Percentiles rank a stretch among this genome's conserved stretches.
Conservation (phyloP, 2,113 vertebrate genomes). For the Seriola quinqueradiata region DNA sequence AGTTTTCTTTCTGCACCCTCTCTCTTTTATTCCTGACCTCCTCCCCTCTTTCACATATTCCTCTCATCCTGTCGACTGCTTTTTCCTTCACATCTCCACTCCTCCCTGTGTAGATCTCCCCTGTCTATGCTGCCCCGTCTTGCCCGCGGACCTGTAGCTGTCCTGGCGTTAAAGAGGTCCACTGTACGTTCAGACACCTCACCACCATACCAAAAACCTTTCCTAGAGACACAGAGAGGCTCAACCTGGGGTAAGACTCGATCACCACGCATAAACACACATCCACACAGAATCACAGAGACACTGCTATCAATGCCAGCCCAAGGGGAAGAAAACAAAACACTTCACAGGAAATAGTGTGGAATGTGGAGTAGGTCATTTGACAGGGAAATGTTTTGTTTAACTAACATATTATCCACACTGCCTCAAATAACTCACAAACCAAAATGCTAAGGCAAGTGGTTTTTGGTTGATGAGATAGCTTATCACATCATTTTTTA, state of each 20-base stretch:
- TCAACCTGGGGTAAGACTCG: slow-evolving; percentile 84
- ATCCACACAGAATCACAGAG: slow-evolving; percentile 3
- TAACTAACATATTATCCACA: slow-evolving; percentile 12
- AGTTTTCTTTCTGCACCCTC: no score
- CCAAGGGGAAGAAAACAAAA: slow-evolving; percentile 45
- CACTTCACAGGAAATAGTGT: slow-evolving; percentile 43
- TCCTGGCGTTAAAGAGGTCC: slow-evolving; percentile 82
- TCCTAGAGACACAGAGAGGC: slow-evolving; percentile 81
- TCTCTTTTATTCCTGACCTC: background rate
- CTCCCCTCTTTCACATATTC: background rate
- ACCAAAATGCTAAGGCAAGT: slow-evolving; percentile 4
- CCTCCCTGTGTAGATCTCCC: slow-evolving; percentile 30
- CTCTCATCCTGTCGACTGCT: background rate
- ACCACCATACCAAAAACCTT: slow-evolving; percentile 72
- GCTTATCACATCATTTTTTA: background rate
- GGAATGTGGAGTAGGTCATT: slow-evolving; percentile 45
- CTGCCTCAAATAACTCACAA: background rate
- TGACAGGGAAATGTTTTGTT: slow-evolving; percentile 43
- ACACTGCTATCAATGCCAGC: background rate
- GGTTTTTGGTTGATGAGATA: slow-evolving; percentile 3
- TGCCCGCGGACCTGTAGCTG: slow-evolving; percentile 85
- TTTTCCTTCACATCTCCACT: background rate
- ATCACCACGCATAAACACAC: background rate
- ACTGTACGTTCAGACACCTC: slow-evolving; percentile 88
- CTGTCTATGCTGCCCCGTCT: slow-evolving; percentile 35